Evolutionary conservation across 2,888 invertebrate genomes (phyloP).

Genomic region (Thysanoteuthis rhombus): DNA sequence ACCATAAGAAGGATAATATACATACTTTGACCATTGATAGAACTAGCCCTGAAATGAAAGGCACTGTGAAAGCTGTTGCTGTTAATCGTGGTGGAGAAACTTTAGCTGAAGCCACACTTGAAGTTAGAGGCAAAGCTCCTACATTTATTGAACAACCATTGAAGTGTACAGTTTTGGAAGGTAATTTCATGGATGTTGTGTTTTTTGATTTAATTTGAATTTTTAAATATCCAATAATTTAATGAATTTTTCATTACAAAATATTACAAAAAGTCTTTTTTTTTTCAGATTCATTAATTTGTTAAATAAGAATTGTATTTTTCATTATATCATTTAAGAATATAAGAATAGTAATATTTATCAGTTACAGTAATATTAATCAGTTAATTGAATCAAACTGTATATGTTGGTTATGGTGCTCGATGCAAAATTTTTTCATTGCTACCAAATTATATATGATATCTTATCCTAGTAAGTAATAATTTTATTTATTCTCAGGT

Average conservation of each 20-base stretch:
- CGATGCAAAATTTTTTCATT: too few species aligned
- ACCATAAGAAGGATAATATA: conserved; percentile 69
- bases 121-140: conserved; percentile 65
- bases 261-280: neutral
- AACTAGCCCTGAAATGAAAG: conserved; percentile 80
- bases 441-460: neutral
- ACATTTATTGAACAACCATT: conserved; percentile 63
- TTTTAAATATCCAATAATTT: neutral
- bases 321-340: too few species aligned
- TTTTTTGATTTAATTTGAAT: neutral
- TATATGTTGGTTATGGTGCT: too few species aligned
- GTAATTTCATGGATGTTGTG: conserved; percentile 42
- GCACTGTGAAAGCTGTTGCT: conserved; percentile 78
- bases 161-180: conserved; percentile 66
- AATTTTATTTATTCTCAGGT: conserved; percentile 43
- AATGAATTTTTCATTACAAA: neutral
- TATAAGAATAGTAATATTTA: too few species aligned
- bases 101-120: conserved; percentile 70
- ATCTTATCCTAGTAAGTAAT: neutral
- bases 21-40: conserved; percentile 76
- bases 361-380: too few species aligned
- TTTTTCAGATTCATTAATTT: too few species aligned
- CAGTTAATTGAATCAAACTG: too few species aligned
- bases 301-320: too few species aligned
- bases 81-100: conserved; percentile 79